phyloP scores from a whole-genome alignment of 2,113 vertebrate species.

The Origma solitaria region DNA sequence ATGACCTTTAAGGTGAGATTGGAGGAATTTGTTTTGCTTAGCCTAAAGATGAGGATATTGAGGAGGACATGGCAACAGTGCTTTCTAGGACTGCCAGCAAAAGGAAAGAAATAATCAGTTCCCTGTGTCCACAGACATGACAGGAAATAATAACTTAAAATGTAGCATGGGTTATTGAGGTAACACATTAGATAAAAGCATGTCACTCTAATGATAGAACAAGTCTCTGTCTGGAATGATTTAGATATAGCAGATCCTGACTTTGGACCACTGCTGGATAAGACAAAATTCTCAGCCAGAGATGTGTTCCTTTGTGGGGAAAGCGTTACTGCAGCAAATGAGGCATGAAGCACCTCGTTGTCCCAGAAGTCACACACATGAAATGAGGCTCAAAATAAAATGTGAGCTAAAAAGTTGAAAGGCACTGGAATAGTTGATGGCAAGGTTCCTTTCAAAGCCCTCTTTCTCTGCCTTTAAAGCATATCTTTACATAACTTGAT shows the following conservation, averaged over 20 bases:
- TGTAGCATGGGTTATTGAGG: not conserved
- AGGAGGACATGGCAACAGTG: not conserved
- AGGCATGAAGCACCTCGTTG: constrained; percentile 24
- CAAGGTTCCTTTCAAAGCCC: not conserved
- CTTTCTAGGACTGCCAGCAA: not conserved
- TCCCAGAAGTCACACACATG: constrained; percentile 22
- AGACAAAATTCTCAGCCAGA: constrained; percentile 31
- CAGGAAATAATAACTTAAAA: not conserved
- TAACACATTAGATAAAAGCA: constrained; percentile 3
- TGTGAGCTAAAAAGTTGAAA: not conserved
- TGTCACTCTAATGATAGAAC: constrained; percentile 4
- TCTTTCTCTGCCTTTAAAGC: not conserved
- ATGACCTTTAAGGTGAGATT: constrained; percentile 26
- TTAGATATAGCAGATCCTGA: not conserved
- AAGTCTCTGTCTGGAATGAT: constrained; percentile 11
- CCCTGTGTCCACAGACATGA: not conserved
- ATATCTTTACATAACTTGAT: not conserved
- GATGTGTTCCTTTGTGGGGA: constrained; percentile 2
- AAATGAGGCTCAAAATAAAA: constrained; percentile 34
- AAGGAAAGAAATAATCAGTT: not conserved
- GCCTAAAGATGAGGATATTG: not conserved
- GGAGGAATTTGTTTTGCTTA: constrained; percentile 12
- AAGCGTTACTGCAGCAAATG: not conserved
- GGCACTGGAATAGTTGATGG: not conserved
- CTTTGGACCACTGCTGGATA: not conserved